phyloP scores from a whole-genome alignment of 92 coral and sea anemone species.

The Montipora capitata region DNA sequence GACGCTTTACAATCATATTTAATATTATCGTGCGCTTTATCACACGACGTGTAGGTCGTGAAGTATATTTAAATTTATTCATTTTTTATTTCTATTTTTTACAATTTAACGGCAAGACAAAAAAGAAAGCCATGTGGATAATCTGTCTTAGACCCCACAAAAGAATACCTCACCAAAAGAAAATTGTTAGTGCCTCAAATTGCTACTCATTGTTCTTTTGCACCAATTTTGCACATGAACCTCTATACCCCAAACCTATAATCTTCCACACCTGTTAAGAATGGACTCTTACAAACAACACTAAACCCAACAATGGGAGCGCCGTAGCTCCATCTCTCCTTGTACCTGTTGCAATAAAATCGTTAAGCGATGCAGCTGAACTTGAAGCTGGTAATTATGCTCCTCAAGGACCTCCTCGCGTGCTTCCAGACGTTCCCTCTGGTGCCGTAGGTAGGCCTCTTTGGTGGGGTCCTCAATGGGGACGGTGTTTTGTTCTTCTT shows the following conservation, averaged over 20 bases:
- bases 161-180: too few species aligned
- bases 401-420: constrained; percentile 97
- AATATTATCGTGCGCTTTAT: background rate
- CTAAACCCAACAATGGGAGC: constrained; percentile 71
- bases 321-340: constrained; percentile 64
- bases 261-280: background rate
- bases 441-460: constrained; percentile 77
- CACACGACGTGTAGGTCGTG: too few species aligned
- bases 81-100: too few species aligned
- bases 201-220: too few species aligned
- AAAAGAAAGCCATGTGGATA: too few species aligned
- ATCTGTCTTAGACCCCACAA: too few species aligned
- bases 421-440: constrained; percentile 92
- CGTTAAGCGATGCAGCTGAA: constrained; percentile 89
- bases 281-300: background rate
- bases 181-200: too few species aligned
- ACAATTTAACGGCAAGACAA: too few species aligned
- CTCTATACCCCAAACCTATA: background rate
- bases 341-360: constrained; percentile 93
- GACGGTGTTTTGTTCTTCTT: constrained; percentile 36
- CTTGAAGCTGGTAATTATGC: constrained; percentile 94
- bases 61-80: too few species aligned
- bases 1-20: too few species aligned
- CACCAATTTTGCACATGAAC: too few species aligned
- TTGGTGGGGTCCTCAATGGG: constrained; percentile 68